These are phyloP conservation scores for Xylocopa sonorina DNA, from an alignment of 1,140 invertebrate species.

Conservation along the genomic window DNA sequence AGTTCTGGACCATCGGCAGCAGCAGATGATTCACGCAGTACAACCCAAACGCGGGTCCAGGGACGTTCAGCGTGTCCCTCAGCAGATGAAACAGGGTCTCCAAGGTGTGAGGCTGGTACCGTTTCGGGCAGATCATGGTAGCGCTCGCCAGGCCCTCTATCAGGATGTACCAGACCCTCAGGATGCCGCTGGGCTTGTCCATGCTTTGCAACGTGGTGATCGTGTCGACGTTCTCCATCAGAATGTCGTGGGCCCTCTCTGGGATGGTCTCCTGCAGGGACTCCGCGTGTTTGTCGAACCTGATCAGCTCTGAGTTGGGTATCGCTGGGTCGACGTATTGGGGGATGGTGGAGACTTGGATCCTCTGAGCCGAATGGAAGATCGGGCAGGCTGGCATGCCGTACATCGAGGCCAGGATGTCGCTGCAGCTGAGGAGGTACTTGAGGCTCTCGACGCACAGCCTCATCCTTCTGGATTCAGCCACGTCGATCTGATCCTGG, in stretches of 20 bases:
- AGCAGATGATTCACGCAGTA: conserved; percentile 95
- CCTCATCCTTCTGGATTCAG: conserved; percentile 70
- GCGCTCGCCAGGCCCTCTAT: conserved; percentile 94
- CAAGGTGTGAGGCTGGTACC: conserved; percentile 92
- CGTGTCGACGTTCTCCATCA: conserved; percentile 83
- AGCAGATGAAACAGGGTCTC: conserved; percentile 93
- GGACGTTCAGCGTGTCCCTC: conserved; percentile 88
- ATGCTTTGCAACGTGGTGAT: conserved; percentile 84
- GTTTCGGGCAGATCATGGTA: conserved; percentile 89
- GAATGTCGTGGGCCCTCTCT: conserved; percentile 84
- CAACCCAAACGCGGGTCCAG: conserved; percentile 92
- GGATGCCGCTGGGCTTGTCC: conserved; percentile 91
- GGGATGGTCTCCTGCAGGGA: conserved; percentile 75
- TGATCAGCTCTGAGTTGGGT: conserved; percentile 87
- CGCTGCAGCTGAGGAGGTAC: conserved; percentile 92
- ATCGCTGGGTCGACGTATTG: conserved; percentile 93
- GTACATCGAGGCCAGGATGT: conserved; percentile 95
- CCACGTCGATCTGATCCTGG: conserved; percentile 62
- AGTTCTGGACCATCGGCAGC: conserved; percentile 94
- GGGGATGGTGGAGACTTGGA: conserved; percentile 89
- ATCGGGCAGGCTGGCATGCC: conserved; percentile 96
- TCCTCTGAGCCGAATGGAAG: conserved; percentile 94
- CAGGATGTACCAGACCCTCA: conserved; percentile 95
- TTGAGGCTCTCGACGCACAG: conserved; percentile 92
- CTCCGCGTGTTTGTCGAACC: conserved; percentile 83